Evolutionary conservation across 2,797 vertebrate genomes (phyloP).

Genomic region (Danionella dracula): DNA sequence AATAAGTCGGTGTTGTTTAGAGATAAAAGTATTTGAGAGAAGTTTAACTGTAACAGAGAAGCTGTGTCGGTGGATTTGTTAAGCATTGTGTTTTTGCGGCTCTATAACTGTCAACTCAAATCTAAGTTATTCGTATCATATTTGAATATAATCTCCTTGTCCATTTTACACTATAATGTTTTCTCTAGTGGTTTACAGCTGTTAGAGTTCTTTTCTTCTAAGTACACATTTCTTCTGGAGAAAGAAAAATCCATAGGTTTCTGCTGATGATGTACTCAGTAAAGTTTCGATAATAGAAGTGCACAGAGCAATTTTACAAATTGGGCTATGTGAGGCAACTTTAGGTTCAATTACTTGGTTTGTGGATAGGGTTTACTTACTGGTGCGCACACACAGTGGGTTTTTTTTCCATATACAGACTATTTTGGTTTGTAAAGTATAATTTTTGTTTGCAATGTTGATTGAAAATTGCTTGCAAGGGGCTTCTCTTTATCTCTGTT

Average conservation of each 20-base stretch:
- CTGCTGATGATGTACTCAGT: slow-evolving; percentile 42
- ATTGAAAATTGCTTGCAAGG: no score
- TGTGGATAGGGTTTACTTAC: no score
- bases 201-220: slow-evolving; percentile 15
- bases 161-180: not conserved
- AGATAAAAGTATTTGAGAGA: not conserved
- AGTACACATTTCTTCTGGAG: slow-evolving; percentile 3
- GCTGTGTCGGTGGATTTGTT: not conserved
- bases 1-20: no score
- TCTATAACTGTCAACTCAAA: not conserved
- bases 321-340: slow-evolving; percentile 54
- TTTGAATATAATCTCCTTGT: not conserved
- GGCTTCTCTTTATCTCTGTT: no score
- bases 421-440: no score
- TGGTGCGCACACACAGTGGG: no score
- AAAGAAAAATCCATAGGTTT: slow-evolving; percentile 35
- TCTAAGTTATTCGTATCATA: not conserved
- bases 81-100: not conserved
- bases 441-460: no score
- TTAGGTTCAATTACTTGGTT: slow-evolving; percentile 71
- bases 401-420: no score
- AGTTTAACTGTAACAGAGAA: not conserved
- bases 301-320: slow-evolving; percentile 35
- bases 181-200: slow-evolving; percentile 17
- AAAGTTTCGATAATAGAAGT: slow-evolving; percentile 43